Conservation (phyloP, 2,888 invertebrate species). For the Drosophila hamatofila region DNA sequence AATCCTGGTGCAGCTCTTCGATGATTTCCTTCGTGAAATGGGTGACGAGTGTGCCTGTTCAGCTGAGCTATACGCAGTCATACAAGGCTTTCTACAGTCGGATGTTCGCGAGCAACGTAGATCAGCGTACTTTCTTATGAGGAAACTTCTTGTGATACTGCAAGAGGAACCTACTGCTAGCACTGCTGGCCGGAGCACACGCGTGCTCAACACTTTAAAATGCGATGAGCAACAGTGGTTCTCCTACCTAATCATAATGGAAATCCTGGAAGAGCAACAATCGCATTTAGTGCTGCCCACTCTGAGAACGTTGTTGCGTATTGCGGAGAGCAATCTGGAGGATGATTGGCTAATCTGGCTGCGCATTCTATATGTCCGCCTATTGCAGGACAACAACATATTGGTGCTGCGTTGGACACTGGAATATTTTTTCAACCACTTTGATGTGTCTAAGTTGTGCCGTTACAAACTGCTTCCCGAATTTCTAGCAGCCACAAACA, state of each 20-base stretch:
- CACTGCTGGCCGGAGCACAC: background rate
- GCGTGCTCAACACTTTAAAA: slow-evolving; percentile 18
- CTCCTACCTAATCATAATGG: slow-evolving; percentile 76
- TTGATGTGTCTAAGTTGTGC: slow-evolving; percentile 48
- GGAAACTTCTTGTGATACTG: slow-evolving; percentile 48
- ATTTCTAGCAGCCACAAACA: slow-evolving; percentile 78
- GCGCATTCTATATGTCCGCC: slow-evolving; percentile 67
- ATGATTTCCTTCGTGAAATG: slow-evolving; percentile 64
- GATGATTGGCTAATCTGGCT: slow-evolving; percentile 54
- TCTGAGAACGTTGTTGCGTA: slow-evolving; percentile 54
- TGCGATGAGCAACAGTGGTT: slow-evolving; percentile 63
- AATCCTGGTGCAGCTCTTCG: slow-evolving; percentile 74
- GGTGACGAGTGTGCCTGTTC: slow-evolving; percentile 42
- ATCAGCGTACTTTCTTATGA: slow-evolving; percentile 71
- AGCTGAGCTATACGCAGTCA: slow-evolving; percentile 47
- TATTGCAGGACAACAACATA: slow-evolving; percentile 79
- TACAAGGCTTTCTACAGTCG: slow-evolving; percentile 65
- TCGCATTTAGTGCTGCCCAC: slow-evolving; percentile 84
- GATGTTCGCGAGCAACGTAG: slow-evolving; percentile 71
- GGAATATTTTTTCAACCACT: slow-evolving; percentile 63
- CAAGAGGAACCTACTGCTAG: slow-evolving; percentile 7
- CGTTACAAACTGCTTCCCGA: slow-evolving; percentile 51
- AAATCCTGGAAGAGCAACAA: slow-evolving; percentile 83
- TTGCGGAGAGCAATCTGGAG: slow-evolving; percentile 14
- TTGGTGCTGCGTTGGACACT: slow-evolving; percentile 82